These are phyloP conservation scores for Lampropteryx suffumata DNA, from an alignment of 2,888 invertebrate species.

Conservation along the genomic window DNA sequence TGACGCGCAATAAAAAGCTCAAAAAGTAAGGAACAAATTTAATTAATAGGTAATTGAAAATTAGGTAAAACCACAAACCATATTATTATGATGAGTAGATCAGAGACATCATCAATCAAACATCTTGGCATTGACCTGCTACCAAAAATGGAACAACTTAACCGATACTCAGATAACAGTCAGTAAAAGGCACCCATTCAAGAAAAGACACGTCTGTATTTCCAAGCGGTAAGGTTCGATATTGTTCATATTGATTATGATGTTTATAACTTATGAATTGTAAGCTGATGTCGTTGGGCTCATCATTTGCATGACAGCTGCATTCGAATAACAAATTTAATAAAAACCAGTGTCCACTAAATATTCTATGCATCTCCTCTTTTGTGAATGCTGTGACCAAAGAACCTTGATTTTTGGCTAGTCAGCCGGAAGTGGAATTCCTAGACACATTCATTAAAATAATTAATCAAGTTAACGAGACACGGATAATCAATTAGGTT, in stretches of 20 bases:
- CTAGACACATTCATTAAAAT: not conserved
- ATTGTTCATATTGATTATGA: constrained; percentile 16
- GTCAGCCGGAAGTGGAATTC: too few relatives aligned
- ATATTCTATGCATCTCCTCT: too few relatives aligned
- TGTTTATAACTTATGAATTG: constrained; percentile 32
- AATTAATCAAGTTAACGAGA: not conserved
- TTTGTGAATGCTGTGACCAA: too few relatives aligned
- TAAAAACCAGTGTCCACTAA: not conserved
- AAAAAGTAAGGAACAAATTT: too few relatives aligned
- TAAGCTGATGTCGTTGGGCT: constrained; percentile 39
- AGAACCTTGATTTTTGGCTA: too few relatives aligned
- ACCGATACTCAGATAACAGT: constrained; percentile 32
- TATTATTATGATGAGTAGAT: too few relatives aligned
- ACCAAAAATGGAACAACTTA: constrained; percentile 42
- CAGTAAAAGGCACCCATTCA: too few relatives aligned
- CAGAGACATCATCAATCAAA: constrained; percentile 31
- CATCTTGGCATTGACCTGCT: constrained; percentile 52
- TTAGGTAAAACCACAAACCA: too few relatives aligned
- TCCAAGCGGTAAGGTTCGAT: constrained; percentile 25
- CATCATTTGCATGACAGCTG: constrained; percentile 53
- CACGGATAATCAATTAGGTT: not conserved
- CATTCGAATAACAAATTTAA: constrained; percentile 20
- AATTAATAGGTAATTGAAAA: too few relatives aligned
- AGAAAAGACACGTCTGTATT: constrained; percentile 24
- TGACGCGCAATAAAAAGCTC: too few relatives aligned